Evolutionary conservation across 1,140 invertebrate genomes (phyloP).

Genomic region (Leptinotarsa lineolata): DNA sequence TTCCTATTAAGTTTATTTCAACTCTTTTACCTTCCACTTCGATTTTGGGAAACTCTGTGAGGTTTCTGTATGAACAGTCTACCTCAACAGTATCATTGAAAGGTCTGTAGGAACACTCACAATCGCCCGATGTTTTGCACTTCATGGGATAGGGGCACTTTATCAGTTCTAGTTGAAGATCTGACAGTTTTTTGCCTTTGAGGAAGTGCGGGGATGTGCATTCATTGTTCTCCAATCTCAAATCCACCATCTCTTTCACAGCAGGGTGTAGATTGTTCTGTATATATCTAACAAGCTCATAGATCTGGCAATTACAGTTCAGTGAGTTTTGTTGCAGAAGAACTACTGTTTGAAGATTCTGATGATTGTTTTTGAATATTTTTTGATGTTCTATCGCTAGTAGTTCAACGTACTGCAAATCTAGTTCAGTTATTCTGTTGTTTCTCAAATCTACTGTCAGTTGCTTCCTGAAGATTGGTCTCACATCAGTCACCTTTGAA

Average conservation of each 20-base stretch:
- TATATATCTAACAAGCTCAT: neutral
- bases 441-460: too few species aligned
- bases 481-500: slow-evolving; percentile 28
- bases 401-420: too few species aligned
- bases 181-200: neutral
- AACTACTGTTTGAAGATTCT: neutral
- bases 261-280: neutral
- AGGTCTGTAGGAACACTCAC: neutral
- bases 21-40: neutral
- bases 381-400: too few species aligned
- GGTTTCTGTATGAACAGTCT: neutral
- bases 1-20: neutral
- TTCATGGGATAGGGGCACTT: neutral
- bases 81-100: neutral
- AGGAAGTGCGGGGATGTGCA: neutral
- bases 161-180: neutral
- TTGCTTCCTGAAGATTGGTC: slow-evolving; percentile 22
- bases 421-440: too few species aligned
- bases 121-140: neutral
- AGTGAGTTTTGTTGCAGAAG: neutral
- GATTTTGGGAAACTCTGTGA: neutral
- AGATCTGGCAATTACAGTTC: neutral
- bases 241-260: neutral
- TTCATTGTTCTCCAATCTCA: neutral
- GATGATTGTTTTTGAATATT: too few species aligned